phyloP scores from a whole-genome alignment of 2,888 invertebrate species.

The Chloroclystis v-ata region DNA sequence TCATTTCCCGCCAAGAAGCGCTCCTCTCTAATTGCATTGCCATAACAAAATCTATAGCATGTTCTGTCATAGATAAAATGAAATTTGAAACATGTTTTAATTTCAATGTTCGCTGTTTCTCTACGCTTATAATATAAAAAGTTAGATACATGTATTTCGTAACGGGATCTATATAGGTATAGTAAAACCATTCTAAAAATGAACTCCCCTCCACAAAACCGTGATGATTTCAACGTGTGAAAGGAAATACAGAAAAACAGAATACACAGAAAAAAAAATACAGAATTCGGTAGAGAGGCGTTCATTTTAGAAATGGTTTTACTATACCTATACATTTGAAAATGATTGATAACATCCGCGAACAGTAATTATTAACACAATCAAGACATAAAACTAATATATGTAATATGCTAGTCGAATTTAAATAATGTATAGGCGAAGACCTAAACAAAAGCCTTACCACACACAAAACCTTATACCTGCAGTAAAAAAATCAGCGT shows the following conservation, averaged over 20 bases:
- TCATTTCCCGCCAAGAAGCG: slow-evolving; percentile 52
- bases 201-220: too few species aligned
- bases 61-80: slow-evolving; percentile 25
- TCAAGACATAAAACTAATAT: background rate
- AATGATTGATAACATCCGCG: background rate
- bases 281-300: too few species aligned
- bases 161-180: too few species aligned
- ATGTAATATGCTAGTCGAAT: slow-evolving; percentile 11
- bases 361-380: background rate
- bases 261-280: background rate
- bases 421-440: background rate
- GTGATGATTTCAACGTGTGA: too few species aligned
- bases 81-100: too few species aligned
- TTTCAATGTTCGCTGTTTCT: too few species aligned
- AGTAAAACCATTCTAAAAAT: too few species aligned
- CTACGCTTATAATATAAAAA: too few species aligned
- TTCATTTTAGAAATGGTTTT: too few species aligned
- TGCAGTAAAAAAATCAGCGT: slow-evolving; percentile 58
- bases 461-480: slow-evolving; percentile 39
- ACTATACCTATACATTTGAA: background rate
- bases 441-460: slow-evolving; percentile 24
- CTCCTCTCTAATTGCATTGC: slow-evolving; percentile 27
- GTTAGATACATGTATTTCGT: too few species aligned
- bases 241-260: too few species aligned
- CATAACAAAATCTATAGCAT: slow-evolving; percentile 22